Conservation (phyloP, 2,113 vertebrate genomes). For the Laterallus jamaicensis region DNA sequence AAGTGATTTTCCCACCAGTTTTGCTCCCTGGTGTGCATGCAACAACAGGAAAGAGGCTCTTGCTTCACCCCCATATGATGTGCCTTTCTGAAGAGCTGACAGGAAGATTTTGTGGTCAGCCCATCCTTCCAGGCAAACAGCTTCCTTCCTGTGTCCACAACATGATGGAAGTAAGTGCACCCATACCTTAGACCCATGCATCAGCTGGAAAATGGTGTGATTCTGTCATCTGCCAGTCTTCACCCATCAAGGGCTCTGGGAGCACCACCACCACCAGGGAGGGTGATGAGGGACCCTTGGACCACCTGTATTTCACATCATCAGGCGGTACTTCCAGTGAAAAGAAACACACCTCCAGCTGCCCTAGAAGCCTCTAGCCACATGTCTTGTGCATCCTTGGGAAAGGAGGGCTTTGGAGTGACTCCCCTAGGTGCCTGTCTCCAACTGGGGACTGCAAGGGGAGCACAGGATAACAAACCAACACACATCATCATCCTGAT, state of each 20-base stretch:
- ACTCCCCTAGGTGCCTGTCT: background rate
- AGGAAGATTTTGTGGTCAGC: background rate
- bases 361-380: background rate
- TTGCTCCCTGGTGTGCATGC: background rate
- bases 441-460: background rate
- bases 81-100: background rate
- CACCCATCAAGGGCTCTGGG: background rate
- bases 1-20: background rate
- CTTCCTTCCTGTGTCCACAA: background rate
- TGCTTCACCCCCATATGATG: background rate
- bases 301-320: background rate
- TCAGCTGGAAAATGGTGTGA: background rate
- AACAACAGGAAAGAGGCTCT: background rate
- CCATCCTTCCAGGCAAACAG: background rate
- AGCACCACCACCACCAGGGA: background rate
- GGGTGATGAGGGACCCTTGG: background rate
- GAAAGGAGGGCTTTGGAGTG: background rate
- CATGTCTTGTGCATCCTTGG: background rate
- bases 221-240: background rate
- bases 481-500: rapidly evolving
- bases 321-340: background rate
- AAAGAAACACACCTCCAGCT: background rate
- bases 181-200: background rate
- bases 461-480: background rate
- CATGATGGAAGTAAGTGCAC: background rate